A percentile compares a stretch with the other conserved stretches of the same genome.
Conservation (phyloP, 2,797 vertebrate genomes). For the Takifugu ocellatus region DNA sequence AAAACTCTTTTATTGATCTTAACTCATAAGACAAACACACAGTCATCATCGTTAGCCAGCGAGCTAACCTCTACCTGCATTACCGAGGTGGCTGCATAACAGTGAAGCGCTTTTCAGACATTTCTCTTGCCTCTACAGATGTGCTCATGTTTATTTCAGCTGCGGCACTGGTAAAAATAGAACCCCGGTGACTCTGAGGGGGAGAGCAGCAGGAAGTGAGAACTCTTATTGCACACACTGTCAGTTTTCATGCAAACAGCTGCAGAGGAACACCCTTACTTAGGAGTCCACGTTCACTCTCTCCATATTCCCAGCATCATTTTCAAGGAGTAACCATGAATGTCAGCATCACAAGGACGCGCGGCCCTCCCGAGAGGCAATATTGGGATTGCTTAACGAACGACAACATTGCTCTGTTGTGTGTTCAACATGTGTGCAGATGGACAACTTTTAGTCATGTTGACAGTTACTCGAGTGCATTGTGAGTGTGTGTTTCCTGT, state of each 20-base stretch:
- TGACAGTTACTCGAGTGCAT: background rate
- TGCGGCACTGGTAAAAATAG: background rate
- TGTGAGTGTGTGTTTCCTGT: background rate
- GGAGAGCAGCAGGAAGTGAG: background rate
- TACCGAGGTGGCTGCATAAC: too few species aligned
- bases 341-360: background rate
- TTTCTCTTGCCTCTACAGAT: conserved; percentile 3
- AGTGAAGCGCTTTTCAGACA: too few species aligned
- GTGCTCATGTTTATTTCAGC: background rate
- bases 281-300: too few species aligned
- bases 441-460: too few species aligned
- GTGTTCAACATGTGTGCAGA: background rate
- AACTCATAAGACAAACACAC: conserved; percentile 20
- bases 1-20: conserved; percentile 21
- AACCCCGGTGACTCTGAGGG: background rate
- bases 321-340: too few species aligned
- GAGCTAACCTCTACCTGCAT: too few species aligned
- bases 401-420: background rate
- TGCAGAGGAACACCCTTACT: background rate
- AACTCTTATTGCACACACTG: background rate
- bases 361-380: background rate
- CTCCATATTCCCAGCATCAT: too few species aligned
- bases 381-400: background rate
- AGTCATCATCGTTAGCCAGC: too few species aligned
- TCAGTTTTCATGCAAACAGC: background rate